Percentiles rank a stretch among this genome's conserved stretches.
Evolutionary conservation across 2,113 vertebrate species (phyloP).

Genomic region (Leptocoma aspasia): DNA sequence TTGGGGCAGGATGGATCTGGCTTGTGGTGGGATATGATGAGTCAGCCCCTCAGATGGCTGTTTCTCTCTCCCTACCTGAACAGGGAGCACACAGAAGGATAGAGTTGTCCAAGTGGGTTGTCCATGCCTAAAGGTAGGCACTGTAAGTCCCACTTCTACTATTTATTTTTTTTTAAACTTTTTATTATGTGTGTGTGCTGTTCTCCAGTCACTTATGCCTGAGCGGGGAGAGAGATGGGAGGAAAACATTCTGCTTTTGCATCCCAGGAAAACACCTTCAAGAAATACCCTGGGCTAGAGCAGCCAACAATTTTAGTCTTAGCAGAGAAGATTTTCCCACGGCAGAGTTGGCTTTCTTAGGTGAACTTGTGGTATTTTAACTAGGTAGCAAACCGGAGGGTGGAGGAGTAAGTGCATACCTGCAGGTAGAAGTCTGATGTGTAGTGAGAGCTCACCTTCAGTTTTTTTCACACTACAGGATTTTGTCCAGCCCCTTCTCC

Average conservation of each 20-base stretch:
- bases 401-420: not conserved
- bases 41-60: not conserved
- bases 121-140: not conserved
- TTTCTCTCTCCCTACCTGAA: not conserved
- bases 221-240: not conserved
- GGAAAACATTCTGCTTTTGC: not conserved
- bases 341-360: not conserved
- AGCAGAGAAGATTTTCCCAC: not conserved
- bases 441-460: not conserved
- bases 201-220: not conserved
- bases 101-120: not conserved
- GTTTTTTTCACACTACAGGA: not conserved
- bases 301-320: not conserved
- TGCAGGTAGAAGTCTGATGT: not conserved
- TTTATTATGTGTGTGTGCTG: not conserved
- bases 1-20: not conserved
- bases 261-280: not conserved
- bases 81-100: fast-evolving
- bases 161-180: not conserved
- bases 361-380: not conserved
- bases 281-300: not conserved
- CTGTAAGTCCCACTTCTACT: not conserved
- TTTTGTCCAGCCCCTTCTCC: not conserved
- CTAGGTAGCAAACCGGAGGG: not conserved
- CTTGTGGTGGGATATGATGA: not conserved